These are phyloP conservation scores for Microplitis deprimator DNA, from an alignment of 2,888 invertebrate genomes.

Conservation along the genomic window DNA sequence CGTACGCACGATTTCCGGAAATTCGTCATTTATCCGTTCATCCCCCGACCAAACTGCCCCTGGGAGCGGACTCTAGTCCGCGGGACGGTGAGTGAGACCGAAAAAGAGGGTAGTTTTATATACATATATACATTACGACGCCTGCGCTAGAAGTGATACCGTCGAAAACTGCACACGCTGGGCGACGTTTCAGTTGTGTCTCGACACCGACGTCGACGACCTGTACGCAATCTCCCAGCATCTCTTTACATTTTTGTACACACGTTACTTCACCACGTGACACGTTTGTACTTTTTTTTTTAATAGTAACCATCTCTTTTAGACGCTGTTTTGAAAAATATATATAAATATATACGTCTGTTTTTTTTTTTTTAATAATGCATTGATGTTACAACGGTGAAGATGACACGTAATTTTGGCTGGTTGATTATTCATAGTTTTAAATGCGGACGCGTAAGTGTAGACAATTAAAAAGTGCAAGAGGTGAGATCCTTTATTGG, in stretches of 20 bases:
- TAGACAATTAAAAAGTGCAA: constrained; percentile 23
- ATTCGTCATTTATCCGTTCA: constrained; percentile 62
- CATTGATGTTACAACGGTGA: background rate
- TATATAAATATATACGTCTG: background rate
- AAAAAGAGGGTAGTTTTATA: constrained; percentile 12
- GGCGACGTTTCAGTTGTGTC: constrained; percentile 58
- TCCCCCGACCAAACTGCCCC: constrained; percentile 43
- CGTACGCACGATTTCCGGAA: constrained; percentile 61
- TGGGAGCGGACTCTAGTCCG: constrained; percentile 12
- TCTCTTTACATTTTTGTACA: constrained; percentile 32
- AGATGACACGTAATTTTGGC: background rate
- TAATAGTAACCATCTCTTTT: too few relatives aligned
- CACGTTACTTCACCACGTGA: constrained; percentile 22
- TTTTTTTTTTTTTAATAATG: background rate
- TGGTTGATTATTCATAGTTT: constrained; percentile 12
- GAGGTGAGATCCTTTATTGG: constrained; percentile 23
- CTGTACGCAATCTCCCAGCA: constrained; percentile 33
- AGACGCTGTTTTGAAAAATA: too few relatives aligned
- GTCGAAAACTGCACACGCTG: constrained; percentile 55
- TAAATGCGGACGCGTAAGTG: constrained; percentile 24
- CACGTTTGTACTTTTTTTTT: background rate
- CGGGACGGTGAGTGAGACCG: background rate
- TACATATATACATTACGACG: constrained; percentile 47
- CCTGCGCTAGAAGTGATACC: constrained; percentile 54
- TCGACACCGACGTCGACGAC: constrained; percentile 58